Percentiles rank a stretch among this genome's conserved stretches.
Conservation (phyloP, 2,113 vertebrate species). For the Lynx canadensis region DNA sequence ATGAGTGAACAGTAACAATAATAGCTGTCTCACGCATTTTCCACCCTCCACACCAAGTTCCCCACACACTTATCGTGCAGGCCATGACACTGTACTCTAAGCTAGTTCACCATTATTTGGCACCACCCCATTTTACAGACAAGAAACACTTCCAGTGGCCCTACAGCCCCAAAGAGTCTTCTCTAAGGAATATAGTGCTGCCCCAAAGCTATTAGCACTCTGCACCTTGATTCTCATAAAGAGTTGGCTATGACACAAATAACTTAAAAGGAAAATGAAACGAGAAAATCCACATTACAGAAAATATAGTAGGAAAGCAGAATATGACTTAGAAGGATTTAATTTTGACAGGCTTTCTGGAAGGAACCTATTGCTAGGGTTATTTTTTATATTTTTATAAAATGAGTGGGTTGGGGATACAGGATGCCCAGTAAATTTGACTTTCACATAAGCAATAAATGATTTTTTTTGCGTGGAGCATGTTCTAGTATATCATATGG, state of each 20-base stretch:
- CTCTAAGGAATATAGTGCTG: neutral
- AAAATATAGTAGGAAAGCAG: neutral
- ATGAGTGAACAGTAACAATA: neutral
- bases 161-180: neutral
- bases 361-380: neutral
- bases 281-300: neutral
- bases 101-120: neutral
- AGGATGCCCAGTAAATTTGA: neutral
- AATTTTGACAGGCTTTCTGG: neutral
- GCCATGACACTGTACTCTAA: neutral
- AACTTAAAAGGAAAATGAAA: neutral
- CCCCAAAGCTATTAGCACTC: neutral
- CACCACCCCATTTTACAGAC: neutral
- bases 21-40: neutral
- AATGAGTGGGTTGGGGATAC: fast-evolving
- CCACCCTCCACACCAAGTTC: neutral
- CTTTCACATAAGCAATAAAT: neutral
- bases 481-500: neutral
- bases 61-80: neutral
- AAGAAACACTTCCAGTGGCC: neutral
- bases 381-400: neutral
- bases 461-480: neutral
- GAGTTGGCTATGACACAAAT: neutral
- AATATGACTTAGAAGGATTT: neutral
- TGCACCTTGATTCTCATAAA: neutral